Evolutionary conservation across 2,888 invertebrate species (phyloP).

Genomic region (Podotricha telesiphe): DNA sequence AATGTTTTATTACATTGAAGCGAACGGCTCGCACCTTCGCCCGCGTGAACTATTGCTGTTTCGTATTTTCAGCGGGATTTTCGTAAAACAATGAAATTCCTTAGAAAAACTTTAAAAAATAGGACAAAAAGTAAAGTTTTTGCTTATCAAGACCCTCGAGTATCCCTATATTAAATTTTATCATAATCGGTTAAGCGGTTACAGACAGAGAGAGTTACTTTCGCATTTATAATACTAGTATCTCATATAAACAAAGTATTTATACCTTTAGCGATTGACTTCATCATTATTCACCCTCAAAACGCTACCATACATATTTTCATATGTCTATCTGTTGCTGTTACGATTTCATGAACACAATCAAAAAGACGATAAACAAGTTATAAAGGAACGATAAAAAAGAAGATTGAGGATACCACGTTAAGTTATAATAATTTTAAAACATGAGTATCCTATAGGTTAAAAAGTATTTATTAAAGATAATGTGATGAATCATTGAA

Average conservation of each 20-base stretch:
- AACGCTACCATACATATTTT: neutral
- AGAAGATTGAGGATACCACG: conserved; percentile 13
- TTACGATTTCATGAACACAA: conserved; percentile 18
- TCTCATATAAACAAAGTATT: neutral
- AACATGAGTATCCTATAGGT: neutral
- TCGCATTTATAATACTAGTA: too few species aligned
- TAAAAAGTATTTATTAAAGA: neutral
- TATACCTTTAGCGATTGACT: neutral
- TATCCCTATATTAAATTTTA: too few species aligned
- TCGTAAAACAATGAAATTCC: too few species aligned
- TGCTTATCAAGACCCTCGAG: too few species aligned
- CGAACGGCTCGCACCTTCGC: too few species aligned
- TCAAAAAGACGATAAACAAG: conserved; percentile 16
- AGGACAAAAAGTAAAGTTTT: too few species aligned
- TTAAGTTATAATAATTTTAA: neutral
- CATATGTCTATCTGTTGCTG: conserved; percentile 11
- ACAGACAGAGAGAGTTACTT: too few species aligned
- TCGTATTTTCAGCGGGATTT: too few species aligned
- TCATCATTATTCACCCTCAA: neutral
- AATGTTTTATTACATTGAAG: neutral
- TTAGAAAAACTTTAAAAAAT: too few species aligned
- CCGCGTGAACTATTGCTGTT: too few species aligned
- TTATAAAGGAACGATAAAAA: conserved; percentile 9
- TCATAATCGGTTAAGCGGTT: too few species aligned
- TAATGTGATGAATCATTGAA: neutral